phyloP scores from a whole-genome alignment of 2,113 vertebrate species.

The Apistogramma diplotaenia region DNA sequence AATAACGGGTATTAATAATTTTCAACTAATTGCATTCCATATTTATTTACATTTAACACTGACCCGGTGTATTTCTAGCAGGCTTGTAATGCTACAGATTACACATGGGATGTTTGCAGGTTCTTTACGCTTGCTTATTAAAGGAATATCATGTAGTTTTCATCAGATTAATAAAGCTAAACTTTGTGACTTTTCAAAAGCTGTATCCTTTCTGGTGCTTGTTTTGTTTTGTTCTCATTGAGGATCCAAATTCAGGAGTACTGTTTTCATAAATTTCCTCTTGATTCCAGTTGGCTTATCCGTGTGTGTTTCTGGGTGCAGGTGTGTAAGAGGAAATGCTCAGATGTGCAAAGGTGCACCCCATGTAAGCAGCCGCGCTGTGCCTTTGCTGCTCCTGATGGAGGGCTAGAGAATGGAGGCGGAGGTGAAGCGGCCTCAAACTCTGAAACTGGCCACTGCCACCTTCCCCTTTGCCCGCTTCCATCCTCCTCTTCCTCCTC shows the following conservation, averaged over 20 bases:
- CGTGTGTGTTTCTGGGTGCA: constrained; percentile 34
- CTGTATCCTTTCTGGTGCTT: background rate
- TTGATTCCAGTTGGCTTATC: background rate
- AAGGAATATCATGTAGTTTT: background rate
- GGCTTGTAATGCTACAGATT: background rate
- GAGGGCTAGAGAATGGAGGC: constrained; percentile 65
- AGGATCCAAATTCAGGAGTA: background rate
- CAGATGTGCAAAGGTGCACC: constrained; percentile 83
- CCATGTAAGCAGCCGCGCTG: constrained; percentile 91
- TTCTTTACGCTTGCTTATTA: background rate
- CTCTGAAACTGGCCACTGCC: constrained; percentile 68
- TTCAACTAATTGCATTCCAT: background rate
- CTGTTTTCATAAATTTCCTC: background rate
- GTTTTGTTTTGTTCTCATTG: background rate
- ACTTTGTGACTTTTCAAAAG: background rate
- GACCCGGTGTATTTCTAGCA: background rate
- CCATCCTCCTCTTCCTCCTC: constrained; percentile 72
- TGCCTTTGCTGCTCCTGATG: constrained; percentile 74
- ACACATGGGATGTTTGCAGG: too few relatives aligned
- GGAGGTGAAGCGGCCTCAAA: constrained; percentile 64
- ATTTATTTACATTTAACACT: background rate
- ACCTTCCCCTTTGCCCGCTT: constrained; percentile 75
- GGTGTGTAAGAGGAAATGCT: constrained; percentile 91
- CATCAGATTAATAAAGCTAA: background rate
- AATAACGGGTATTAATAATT: background rate